phyloP scores from a whole-genome alignment of 2,797 vertebrate species.

The Thamnophis elegans region DNA sequence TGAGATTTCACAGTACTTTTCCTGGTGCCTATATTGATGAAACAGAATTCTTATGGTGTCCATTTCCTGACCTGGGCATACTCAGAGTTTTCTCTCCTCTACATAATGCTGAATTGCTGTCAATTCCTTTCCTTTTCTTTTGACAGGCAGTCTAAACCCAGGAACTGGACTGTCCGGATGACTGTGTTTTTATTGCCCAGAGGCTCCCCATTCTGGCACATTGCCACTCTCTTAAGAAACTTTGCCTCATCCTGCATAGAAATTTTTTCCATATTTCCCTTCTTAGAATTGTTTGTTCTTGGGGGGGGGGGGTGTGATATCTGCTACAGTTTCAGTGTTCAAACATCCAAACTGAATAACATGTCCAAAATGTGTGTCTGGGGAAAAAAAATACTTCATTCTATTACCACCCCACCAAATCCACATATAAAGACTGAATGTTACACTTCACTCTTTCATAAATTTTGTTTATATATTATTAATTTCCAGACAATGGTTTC shows the following conservation, averaged over 20 bases:
- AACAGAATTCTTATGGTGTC: not conserved
- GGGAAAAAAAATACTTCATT: not conserved
- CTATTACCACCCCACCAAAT: not conserved
- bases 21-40: not conserved
- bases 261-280: not conserved
- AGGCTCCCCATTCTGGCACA: not conserved
- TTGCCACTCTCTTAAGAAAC: not conserved
- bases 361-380: not conserved
- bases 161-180: conserved; percentile 2
- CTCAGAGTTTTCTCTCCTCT: not conserved
- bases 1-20: not conserved
- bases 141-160: not conserved
- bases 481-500: not conserved
- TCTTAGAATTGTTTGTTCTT: not conserved
- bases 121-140: not conserved
- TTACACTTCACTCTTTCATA: not conserved
- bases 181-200: conserved; percentile 1
- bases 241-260: not conserved
- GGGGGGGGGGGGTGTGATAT: not conserved
- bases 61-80: not conserved
- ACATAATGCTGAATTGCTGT: not conserved
- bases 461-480: not conserved
- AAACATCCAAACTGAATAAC: not conserved
- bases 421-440: not conserved
- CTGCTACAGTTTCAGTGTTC: not conserved